Base-by-base conservation (phyloP, 2,888 invertebrate genomes). In the Pantelozetes paolii region DNA sequence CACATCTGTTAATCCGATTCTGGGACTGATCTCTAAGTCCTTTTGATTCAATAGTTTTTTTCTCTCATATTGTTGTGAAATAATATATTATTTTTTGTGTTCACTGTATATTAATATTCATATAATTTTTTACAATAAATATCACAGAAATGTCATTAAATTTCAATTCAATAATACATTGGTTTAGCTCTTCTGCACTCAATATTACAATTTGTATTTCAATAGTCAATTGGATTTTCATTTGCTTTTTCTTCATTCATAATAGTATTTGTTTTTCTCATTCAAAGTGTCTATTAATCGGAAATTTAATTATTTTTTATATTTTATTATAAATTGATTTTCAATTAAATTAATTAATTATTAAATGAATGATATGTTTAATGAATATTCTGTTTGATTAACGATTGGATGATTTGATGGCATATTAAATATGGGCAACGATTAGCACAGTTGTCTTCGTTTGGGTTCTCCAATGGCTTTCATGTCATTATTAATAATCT, bases 331-430 rank as follows among this genome's bases (percentile, higher is more conserved):
- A n/a, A n/a, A n/a, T n/a, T 36, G 36, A 36, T 8, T 36, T 36
- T 8, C 5, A 8, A 36, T 36, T 36, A 11, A 36, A 36, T 36
- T 36, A 5, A 36, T 11, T 36, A 36, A 36, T 36, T 8, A 36
- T 11, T 11, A 11, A 45, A 45, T 18, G 45, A 9, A 57, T 57
- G 57, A 57, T 57, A 57, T 57, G 57, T 57, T 57, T 57, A 26
- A 57, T 57, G 18, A 5, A 8, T 36, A 36, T 36, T 9, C 9
- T 50, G 50, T 50, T 18, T 18, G 6, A 9, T 50, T 20, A 50
- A 50, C 50, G 18, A 50, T 50, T 50, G 50, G n/a, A 50, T 50
- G 50, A 20, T 50, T n/a, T 50, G 50, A 15, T 50, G n/a, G 18
- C 6, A 50, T 5, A 20, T 18, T 11, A 9, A 15, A 18, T 18